Percentiles rank a stretch among this genome's conserved stretches.
These are phyloP conservation scores for Saguinus imperator DNA, from an alignment of 2,113 vertebrate genomes.

Conservation along the genomic window DNA sequence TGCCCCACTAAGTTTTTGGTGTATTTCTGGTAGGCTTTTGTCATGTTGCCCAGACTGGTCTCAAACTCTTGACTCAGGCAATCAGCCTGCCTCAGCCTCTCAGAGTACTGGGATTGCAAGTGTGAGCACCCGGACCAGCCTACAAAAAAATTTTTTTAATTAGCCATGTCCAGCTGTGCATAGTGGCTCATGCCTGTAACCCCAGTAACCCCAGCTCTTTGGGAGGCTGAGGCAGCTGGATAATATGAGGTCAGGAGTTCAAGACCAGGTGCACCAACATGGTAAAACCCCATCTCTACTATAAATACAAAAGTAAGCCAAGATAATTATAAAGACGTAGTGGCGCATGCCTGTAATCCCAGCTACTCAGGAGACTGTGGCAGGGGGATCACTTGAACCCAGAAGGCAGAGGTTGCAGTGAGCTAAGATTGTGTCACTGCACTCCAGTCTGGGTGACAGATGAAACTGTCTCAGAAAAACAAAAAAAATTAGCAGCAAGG, in stretches of 20 bases:
- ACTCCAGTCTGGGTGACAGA: no score
- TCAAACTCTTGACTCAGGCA: no score
- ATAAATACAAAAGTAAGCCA: background rate
- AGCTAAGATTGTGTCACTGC: no score
- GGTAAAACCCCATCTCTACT: background rate
- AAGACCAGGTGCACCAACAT: background rate
- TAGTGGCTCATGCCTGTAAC: background rate
- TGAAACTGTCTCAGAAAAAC: no score
- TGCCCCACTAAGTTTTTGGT: no score
- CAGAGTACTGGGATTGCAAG: background rate
- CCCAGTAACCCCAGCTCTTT: background rate
- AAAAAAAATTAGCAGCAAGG: no score
- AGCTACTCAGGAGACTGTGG: no score
- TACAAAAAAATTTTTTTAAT: background rate
- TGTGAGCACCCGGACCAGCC: background rate
- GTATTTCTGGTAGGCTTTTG: no score
- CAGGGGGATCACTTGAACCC: background rate
- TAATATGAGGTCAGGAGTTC: background rate
- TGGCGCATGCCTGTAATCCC: background rate
- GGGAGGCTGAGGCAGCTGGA: background rate
- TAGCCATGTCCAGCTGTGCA: background rate
- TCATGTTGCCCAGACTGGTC: no score
- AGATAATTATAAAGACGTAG: no score
- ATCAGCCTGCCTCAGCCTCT: background rate
- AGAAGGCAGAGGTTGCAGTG: background rate